Evolutionary conservation across 2,113 vertebrate genomes (phyloP), one percentile per base, ranked within the genome.

Genomic region (Plotosus lineatus): DNA sequence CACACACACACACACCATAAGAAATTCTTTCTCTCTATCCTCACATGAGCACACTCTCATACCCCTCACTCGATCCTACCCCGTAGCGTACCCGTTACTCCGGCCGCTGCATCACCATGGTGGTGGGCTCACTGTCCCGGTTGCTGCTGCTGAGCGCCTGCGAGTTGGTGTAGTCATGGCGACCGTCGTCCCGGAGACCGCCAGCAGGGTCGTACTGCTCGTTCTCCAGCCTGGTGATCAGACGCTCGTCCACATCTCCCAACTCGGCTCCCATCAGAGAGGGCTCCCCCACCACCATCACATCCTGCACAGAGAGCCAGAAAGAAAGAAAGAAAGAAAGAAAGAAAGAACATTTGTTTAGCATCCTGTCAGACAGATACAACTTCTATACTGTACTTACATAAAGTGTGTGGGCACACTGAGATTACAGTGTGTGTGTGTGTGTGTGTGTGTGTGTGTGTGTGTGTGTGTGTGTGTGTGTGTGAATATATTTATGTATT

Each of bases 221-320:
- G 83, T 96, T 96, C 93, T 96, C 95, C 93, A 96, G 94, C 93
- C 95, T 94, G 90, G 95, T 96, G 94, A 96, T 96, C 90, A 95
- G 94, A 90, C 95, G 94, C 92, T 96, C 95, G 7, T 96, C 95
- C 93, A 96, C 94, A 83, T 96, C 95, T 90, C 95, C 95, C 85
- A 95, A 95, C 90, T 96, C 95, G 88, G 95, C 95, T 87, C 95
- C 95, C 95, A 96, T 96, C 91, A 96, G 91, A 86, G 95, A 95
- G 87, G 95, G 95, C 89, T 96, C 95, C 90, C 95, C 95, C 88
- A 96, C 95, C 90, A 96, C 94, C 95, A 96, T 96, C 91, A 96
- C 95, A 90, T 96, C 95, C 95, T 96, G 93, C 93, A 92, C 92
- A 94, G 87, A 81, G 33, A 82, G 28, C 77, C 23, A 77, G n/a